Evolutionary conservation across 1,140 invertebrate genomes (phyloP), one percentile per base, ranked within the genome.

Genomic region (Bombus turneri): DNA sequence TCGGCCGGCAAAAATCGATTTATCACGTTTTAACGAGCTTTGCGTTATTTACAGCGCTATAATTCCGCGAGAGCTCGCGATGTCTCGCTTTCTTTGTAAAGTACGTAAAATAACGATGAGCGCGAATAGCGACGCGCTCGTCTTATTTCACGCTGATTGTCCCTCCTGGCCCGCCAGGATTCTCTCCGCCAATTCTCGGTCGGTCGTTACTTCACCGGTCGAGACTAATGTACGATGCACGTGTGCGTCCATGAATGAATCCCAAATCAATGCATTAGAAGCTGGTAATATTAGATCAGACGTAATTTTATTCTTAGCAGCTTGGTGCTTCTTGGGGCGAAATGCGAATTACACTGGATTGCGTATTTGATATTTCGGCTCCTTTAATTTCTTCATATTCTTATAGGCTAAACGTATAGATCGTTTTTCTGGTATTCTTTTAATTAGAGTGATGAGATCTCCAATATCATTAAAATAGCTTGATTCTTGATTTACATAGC

Each of bases 11-110:
- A 62, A 64, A 59, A 59, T 57, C 82, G 77, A 85, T 87, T 87
- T 77, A 77, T 87, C 86, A 87, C 82, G 81, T 79, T 84, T 41
- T 87, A 87, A 87, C 86, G 82, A 87, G 86, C 82, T 87, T 18
- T 39, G 1, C 37, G 68, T 75, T 86, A 84, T 86, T 87, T 74
- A 69, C 69, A n/a, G 69, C 37, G 39, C 31, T 59, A 66, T 86
- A 66, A 73, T 79, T 68, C 81, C 76, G 25, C 43, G 64, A n/a
- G 37, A 57, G 22, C 68, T 25, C 37, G 10, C 72, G 25, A 31
- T 64, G 41, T 68, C 53, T 75, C 59, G 69, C 37, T 84, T 87
- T 87, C 85, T 87, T 87, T 34, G 39, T 82, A 41, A 83, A 62
- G 10, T 53, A 77, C 41, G 66, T 47, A 47, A 79, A 87, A 59